These are phyloP conservation scores for Drosophila paracracens DNA, from an alignment of 2,888 invertebrate genomes.

Conservation along the genomic window DNA sequence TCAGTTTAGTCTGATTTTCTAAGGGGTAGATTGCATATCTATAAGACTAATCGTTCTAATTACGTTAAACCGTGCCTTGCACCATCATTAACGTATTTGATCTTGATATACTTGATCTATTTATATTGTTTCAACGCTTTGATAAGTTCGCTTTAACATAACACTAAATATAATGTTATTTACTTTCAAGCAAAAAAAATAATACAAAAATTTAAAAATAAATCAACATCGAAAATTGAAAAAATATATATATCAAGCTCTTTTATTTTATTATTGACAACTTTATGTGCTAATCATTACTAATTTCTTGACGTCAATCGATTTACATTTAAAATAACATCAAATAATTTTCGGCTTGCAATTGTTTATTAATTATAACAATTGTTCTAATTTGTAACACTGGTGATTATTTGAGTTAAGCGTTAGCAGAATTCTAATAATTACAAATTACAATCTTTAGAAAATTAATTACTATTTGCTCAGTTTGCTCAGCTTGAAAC, in stretches of 20 bases:
- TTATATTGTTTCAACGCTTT: background rate
- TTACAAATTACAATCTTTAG: slow-evolving; percentile 6
- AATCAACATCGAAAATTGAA: too few species aligned
- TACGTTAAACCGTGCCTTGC: background rate
- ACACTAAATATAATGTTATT: too few species aligned
- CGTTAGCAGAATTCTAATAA: background rate
- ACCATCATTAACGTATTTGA: background rate
- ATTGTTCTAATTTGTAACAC: background rate
- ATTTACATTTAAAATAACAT: background rate
- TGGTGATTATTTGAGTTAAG: background rate
- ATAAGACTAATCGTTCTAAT: background rate
- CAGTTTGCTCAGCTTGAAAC: background rate
- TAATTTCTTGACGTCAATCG: background rate
- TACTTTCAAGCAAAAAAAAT: too few species aligned
- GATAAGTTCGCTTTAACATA: too few species aligned
- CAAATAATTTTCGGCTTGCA: background rate
- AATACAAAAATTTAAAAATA: too few species aligned
- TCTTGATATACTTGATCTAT: too few species aligned
- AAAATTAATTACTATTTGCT: slow-evolving; percentile 1
- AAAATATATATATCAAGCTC: background rate
- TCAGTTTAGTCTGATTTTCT: background rate
- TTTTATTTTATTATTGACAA: background rate
- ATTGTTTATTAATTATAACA: background rate
- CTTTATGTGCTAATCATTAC: background rate
- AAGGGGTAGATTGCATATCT: background rate